Evolutionary conservation across 2,113 vertebrate species (phyloP).

Genomic region (Gymnobelideus leadbeateri): DNA sequence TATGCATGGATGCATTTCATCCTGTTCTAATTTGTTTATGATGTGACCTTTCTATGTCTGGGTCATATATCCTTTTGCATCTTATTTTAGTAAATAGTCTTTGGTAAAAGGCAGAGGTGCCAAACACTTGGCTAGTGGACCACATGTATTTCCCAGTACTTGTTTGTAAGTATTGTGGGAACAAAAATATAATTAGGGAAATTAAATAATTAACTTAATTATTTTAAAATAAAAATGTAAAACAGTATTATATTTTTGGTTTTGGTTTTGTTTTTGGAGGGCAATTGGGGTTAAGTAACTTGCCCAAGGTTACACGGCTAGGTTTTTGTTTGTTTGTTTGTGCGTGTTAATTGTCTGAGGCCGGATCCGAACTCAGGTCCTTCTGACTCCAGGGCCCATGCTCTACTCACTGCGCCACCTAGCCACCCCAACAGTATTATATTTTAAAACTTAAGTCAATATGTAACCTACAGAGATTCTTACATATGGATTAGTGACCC

Average conservation of each 20-base stretch:
- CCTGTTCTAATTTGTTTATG: no score
- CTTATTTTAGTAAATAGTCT: not conserved
- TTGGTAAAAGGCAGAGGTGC: not conserved
- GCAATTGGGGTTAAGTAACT: no score
- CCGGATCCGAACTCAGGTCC: no score
- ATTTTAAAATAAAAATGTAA: not conserved
- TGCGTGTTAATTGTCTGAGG: no score
- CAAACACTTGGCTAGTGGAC: not conserved
- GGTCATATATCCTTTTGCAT: not conserved
- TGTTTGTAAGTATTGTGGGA: not conserved
- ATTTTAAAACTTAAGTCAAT: no score
- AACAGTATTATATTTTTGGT: not conserved
- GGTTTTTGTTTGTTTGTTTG: no score
- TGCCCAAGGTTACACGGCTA: no score
- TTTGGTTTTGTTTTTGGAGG: no score
- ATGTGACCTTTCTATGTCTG: not conserved
- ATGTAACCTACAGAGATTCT: no score
- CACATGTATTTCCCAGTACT: not conserved
- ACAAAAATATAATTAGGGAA: not conserved
- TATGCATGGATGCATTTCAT: not conserved
- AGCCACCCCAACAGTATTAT: no score
- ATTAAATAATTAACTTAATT: not conserved
- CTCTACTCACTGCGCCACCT: no score
- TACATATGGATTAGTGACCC: not conserved
- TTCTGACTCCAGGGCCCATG: no score